Evolutionary conservation across 2,888 invertebrate genomes (phyloP).

Genomic region (Osmoderma eremita): DNA sequence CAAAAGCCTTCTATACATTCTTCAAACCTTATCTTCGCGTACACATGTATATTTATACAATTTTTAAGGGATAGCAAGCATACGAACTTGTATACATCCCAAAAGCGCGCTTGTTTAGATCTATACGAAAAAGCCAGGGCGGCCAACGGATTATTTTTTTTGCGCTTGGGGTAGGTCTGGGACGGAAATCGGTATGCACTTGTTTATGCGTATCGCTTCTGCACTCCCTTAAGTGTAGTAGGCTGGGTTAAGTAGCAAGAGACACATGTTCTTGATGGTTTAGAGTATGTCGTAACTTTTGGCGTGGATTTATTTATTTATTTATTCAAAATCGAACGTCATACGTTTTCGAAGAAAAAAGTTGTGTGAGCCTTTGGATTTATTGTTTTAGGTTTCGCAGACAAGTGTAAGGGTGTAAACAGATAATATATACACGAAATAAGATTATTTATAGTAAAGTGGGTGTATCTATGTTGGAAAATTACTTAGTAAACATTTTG

Average conservation of each 20-base stretch:
- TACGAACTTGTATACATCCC: background rate
- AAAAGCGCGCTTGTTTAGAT: slow-evolving; percentile 12
- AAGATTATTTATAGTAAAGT: no score
- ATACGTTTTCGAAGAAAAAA: slow-evolving; percentile 3
- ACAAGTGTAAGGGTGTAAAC: no score
- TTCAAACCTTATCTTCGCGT: no score
- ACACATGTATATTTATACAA: slow-evolving; percentile 10
- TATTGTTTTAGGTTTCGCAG: no score
- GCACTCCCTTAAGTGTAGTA: no score
- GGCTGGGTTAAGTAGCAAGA: no score
- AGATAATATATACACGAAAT: no score
- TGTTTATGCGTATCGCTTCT: slow-evolving; percentile 30
- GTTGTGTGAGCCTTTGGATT: background rate
- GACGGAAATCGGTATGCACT: slow-evolving; percentile 46
- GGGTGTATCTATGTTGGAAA: no score
- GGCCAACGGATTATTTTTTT: slow-evolving; percentile 21
- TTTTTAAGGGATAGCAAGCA: background rate
- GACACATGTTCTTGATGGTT: background rate
- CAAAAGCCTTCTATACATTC: no score
- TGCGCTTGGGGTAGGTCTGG: slow-evolving; percentile 45
- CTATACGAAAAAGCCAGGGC: no score
- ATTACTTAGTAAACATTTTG: no score
- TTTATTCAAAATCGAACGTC: slow-evolving; percentile 14
- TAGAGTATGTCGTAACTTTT: background rate
- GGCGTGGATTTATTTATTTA: slow-evolving; percentile 1